Base-by-base conservation (phyloP, 2,888 invertebrate genomes). In the Tridacna gigas region DNA sequence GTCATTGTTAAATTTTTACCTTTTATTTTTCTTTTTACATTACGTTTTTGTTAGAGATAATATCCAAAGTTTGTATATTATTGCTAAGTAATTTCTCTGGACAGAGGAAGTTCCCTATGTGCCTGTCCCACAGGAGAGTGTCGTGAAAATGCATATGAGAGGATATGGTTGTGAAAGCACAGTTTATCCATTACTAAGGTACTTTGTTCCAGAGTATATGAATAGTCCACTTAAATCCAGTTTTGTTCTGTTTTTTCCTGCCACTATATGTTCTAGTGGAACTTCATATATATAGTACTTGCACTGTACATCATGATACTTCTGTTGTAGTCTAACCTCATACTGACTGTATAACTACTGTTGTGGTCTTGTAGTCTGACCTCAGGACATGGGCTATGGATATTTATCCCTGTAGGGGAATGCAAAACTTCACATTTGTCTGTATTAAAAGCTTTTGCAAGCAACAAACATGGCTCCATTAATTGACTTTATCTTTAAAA, bases 41-140 rank as follows among this genome's bases (percentile, higher is more conserved):
- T 37, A 37, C 7, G 7, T 37, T 37, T 37, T 37, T 37, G 37
- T 37, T 37, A 37, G 7, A 37, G 37, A 37, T 37, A 4, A 2
- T 37, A 37, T 37, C 37, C 37, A 37, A 37, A 37, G 37, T 37
- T 37, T 37, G 37, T 37, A 37, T 37, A 37, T 37, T 37, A 37
- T 37, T 37, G 37, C 7, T 37, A 56, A 56, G 56, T 56, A 20
- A 56, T 56, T 74, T 47, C 69, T 69, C 66, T 73, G 79, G 85
- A 83, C 90, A 93, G 93, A 89, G 83, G 90, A 91, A 88, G 92
- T 91, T 71, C 93, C 93, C 37, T 89, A 92, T 87, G 92, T 93
- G 67, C 91, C 91, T 75, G 92, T 93, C 48, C 93, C 92, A 66
- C 90, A 86, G 85, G 91, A 91, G 84, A 90, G 91, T 73, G 89